A percentile compares a stretch with the other conserved stretches of the same genome.
Evolutionary conservation across 1,140 invertebrate species (phyloP).

Genomic region (Drosophila melanica): DNA sequence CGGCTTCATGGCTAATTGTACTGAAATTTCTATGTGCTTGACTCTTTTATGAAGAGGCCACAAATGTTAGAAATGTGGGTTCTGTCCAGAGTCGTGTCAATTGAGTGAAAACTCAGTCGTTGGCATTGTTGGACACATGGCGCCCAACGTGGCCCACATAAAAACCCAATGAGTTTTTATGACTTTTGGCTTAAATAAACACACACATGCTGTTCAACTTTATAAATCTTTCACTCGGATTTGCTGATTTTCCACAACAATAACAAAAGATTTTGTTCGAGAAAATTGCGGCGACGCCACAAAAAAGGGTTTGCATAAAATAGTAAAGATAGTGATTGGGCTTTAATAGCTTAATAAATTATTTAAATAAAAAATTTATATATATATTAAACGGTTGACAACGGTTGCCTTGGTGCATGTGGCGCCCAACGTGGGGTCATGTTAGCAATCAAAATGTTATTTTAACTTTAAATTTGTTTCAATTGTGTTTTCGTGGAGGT

Average conservation of each 20-base stretch:
- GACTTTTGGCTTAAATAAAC: background rate
- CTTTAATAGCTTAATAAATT: background rate
- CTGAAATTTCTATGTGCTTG: conserved; percentile 23
- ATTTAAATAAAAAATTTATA: background rate
- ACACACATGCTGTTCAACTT: conserved; percentile 4
- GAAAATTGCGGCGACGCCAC: too few relatives aligned
- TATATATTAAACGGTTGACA: background rate
- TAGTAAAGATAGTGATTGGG: background rate
- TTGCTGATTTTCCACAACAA: background rate
- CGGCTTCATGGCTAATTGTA: conserved; percentile 31
- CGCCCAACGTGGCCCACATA: background rate
- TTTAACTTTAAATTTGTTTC: background rate
- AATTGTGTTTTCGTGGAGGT: too few relatives aligned
- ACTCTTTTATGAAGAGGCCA: conserved; percentile 12
- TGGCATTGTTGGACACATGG: background rate
- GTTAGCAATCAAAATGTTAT: background rate
- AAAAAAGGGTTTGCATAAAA: background rate
- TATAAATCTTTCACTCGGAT: conserved; percentile 14
- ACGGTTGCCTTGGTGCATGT: background rate
- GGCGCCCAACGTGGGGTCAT: background rate
- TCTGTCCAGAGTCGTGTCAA: conserved; percentile 17
- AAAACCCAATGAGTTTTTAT: conserved; percentile 7
- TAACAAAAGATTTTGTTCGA: background rate
- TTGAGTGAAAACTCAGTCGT: conserved; percentile 19
- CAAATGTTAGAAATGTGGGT: conserved; percentile 20